Percentiles rank a stretch among this genome's conserved stretches.
Conservation (phyloP, 2,888 invertebrate genomes). For the Eupithecia subfuscata region DNA sequence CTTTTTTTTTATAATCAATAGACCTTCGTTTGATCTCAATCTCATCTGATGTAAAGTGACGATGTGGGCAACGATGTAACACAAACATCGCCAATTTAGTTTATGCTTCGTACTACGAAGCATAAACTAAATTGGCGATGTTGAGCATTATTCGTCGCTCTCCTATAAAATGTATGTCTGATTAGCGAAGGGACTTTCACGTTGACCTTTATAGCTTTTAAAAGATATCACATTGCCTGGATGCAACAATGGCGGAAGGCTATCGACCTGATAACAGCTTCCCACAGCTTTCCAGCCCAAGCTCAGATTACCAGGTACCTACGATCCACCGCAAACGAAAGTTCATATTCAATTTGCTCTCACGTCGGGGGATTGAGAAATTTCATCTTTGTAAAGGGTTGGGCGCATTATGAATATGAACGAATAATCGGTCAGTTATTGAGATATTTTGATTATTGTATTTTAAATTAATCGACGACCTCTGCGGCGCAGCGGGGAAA, state of each 20-base stretch:
- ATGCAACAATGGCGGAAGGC: conserved; percentile 29
- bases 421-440: conserved; percentile 20
- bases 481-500: too few species aligned
- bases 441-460: neutral
- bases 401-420: conserved; percentile 28
- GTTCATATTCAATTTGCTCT: conserved; percentile 70
- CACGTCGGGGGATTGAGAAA: conserved; percentile 56
- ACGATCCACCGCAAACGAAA: conserved; percentile 64
- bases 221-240: conserved; percentile 14
- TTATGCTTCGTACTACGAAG: too few species aligned
- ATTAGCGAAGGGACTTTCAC: neutral
- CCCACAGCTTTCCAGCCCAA: conserved; percentile 55
- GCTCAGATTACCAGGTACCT: conserved; percentile 48
- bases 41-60: neutral
- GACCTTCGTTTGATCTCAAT: neutral
- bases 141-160: neutral
- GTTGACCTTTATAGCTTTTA: conserved; percentile 7
- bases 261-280: conserved; percentile 47
- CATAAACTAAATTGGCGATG: neutral
- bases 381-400: conserved; percentile 53
- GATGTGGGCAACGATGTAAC: too few species aligned
- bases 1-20: neutral
- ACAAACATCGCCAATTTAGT: too few species aligned
- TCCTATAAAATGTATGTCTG: neutral
- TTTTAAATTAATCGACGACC: neutral